Conservation (phyloP, 2,888 invertebrate species). For the Dolichomitus sp. region DNA sequence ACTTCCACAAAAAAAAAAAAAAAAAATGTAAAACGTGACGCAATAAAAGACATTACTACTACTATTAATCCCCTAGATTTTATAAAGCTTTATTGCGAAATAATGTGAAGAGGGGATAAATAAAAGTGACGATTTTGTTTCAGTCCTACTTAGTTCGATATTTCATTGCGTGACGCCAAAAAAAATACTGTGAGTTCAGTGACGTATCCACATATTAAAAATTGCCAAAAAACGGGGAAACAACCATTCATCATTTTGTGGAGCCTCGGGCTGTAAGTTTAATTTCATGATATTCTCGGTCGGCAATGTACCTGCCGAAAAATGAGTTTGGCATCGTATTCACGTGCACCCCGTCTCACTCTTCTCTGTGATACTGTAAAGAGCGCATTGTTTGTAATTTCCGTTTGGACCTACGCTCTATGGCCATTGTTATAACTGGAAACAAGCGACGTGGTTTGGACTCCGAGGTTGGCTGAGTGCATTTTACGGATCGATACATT, state of each 20-base stretch:
- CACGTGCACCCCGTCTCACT: not conserved
- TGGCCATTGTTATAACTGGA: constrained; percentile 51
- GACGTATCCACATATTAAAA: not conserved
- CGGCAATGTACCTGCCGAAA: not conserved
- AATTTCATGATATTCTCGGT: constrained; percentile 14
- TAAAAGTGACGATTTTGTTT: no score
- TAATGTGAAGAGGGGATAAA: no score
- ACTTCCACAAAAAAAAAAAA: no score
- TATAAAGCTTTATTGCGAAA: no score
- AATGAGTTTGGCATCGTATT: constrained; percentile 31
- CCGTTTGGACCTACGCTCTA: constrained; percentile 45
- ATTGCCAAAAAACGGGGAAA: constrained; percentile 1
- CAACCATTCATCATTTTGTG: not conserved
- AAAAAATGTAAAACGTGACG: no score
- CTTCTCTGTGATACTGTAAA: constrained; percentile 17
- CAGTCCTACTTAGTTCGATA: not conserved
- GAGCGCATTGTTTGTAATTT: constrained; percentile 61
- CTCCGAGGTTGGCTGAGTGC: constrained; percentile 31
- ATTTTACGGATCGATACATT: constrained; percentile 48
- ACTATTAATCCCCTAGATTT: no score
- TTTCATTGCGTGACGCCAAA: constrained; percentile 3
- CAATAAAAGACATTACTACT: no score
- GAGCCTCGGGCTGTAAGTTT: not conserved
- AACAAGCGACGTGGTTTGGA: constrained; percentile 34
- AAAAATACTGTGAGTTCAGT: not conserved